These are phyloP conservation scores for Ptychochromis oligacanthus DNA, from an alignment of 2,113 vertebrate genomes.

Conservation along the genomic window DNA sequence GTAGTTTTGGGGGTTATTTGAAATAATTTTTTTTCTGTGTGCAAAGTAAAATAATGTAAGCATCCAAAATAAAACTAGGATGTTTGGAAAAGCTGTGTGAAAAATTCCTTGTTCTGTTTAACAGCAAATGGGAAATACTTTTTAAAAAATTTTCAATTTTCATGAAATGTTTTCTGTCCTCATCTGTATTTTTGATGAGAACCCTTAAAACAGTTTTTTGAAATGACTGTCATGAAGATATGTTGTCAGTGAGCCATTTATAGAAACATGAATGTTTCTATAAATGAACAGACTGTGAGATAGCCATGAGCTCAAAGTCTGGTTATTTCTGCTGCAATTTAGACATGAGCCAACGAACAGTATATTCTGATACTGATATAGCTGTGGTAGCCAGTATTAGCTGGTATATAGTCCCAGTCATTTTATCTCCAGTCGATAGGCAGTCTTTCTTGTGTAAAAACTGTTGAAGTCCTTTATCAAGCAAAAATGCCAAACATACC, in stretches of 20 bases:
- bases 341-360: accelerated
- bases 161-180: too few relatives aligned
- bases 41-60: too few relatives aligned
- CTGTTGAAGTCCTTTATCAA: neutral
- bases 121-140: too few relatives aligned
- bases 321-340: neutral
- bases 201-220: too few relatives aligned
- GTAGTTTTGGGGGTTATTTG: too few relatives aligned
- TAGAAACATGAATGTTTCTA: neutral
- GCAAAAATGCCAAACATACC: neutral
- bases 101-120: too few relatives aligned
- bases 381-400: neutral
- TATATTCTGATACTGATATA: neutral
- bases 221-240: too few relatives aligned
- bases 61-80: too few relatives aligned
- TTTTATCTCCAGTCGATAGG: neutral
- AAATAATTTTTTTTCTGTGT: too few relatives aligned
- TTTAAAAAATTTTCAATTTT: too few relatives aligned
- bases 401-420: neutral
- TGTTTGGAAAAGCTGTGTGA: too few relatives aligned
- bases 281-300: neutral
- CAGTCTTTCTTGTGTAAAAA: neutral
- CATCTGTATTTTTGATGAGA: too few relatives aligned
- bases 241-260: neutral
- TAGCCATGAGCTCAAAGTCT: neutral